A percentile compares a stretch with the other conserved stretches of the same genome.
Evolutionary conservation across 2,888 invertebrate genomes (phyloP).

Genomic region (Clivina fossor): DNA sequence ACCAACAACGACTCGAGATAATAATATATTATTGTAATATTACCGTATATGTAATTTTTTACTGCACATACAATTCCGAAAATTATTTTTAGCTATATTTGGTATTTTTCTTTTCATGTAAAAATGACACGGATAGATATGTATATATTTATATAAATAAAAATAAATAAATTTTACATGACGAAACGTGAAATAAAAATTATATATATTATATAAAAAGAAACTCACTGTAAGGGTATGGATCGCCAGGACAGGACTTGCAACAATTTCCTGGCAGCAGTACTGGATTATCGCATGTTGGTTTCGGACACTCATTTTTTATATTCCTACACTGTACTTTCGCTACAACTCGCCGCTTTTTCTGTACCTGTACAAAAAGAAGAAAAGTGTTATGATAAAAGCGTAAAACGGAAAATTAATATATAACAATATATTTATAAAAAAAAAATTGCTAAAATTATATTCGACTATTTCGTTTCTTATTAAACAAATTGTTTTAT

Average conservation of each 20-base stretch:
- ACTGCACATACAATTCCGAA: too few species aligned
- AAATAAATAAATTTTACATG: too few species aligned
- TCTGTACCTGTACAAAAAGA: conserved; percentile 76
- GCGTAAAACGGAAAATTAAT: too few species aligned
- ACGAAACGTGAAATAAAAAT: too few species aligned
- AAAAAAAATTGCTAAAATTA: neutral
- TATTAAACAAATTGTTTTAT: neutral
- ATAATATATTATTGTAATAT: too few species aligned
- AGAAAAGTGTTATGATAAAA: conserved; percentile 20
- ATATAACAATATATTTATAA: too few species aligned
- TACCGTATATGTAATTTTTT: too few species aligned
- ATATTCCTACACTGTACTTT: conserved; percentile 88
- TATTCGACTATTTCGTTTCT: neutral
- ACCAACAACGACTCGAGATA: too few species aligned
- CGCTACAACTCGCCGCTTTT: conserved; percentile 85
- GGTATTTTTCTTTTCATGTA: too few species aligned
- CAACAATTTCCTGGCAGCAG: conserved; percentile 85
- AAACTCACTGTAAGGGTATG: conserved; percentile 66
- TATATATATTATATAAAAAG: conserved; percentile 7
- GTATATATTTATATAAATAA: too few species aligned
- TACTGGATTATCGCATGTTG: conserved; percentile 83
- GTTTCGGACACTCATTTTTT: conserved; percentile 88
- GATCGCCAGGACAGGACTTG: conserved; percentile 85
- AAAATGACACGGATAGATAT: too few species aligned
- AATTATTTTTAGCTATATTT: too few species aligned